Evolutionary conservation across 2,797 vertebrate species (phyloP).

Genomic region (Sciaenops ocellatus): DNA sequence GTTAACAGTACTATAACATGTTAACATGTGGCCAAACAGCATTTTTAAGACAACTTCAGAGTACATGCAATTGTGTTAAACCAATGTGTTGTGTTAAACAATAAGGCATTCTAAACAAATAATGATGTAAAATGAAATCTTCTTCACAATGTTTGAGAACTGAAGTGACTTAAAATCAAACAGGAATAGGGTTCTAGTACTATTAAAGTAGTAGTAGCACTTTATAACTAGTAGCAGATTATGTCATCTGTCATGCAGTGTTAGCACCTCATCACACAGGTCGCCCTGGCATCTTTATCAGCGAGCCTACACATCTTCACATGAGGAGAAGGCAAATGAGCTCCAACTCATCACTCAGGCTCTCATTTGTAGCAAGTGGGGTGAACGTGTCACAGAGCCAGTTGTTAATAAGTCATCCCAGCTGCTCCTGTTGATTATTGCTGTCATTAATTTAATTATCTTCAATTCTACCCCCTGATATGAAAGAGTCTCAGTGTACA

Average conservation of each 20-base stretch:
- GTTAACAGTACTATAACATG: too few relatives aligned
- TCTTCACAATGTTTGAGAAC: not conserved
- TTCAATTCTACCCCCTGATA: constrained; percentile 77
- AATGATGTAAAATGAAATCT: not conserved
- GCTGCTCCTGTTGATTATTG: constrained; percentile 84
- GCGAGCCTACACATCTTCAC: constrained; percentile 61
- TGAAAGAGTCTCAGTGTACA: constrained; percentile 69
- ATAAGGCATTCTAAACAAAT: constrained; percentile 10
- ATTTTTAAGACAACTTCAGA: not conserved
- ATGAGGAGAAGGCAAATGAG: constrained; percentile 59
- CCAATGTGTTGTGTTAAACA: not conserved
- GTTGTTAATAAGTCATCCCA: constrained; percentile 85
- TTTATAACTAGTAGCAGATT: not conserved
- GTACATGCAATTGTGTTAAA: not conserved
- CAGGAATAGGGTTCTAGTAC: not conserved
- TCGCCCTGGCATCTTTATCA: constrained; percentile 69
- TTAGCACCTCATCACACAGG: constrained; percentile 52
- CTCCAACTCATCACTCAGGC: constrained; percentile 80
- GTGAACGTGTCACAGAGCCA: constrained; percentile 78
- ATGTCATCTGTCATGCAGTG: constrained; percentile 32
- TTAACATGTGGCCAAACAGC: not conserved
- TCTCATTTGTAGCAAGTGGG: constrained; percentile 80
- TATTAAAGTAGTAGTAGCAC: not conserved
- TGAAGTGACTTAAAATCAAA: not conserved
- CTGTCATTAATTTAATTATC: constrained; percentile 85